Conservation (phyloP, 1,140 invertebrate species). For the Drosophila pandora region DNA sequence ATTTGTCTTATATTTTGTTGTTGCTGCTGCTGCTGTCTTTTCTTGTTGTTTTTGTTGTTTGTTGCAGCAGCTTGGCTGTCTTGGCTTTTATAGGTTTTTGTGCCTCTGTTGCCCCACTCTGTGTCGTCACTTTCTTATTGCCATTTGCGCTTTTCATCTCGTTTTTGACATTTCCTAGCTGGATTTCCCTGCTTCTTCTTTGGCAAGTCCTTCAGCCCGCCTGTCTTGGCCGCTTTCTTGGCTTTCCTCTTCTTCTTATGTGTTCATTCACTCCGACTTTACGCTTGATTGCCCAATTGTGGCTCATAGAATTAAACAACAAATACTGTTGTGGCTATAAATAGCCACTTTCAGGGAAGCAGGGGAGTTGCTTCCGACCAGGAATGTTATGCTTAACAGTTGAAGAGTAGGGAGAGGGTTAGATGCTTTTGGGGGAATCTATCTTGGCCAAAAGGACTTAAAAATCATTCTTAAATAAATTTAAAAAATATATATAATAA, state of each 20-base stretch:
- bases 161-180: conserved; percentile 23
- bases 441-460: no score
- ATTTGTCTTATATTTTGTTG: conserved; percentile 73
- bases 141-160: conserved; percentile 41
- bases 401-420: no score
- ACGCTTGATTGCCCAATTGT: conserved; percentile 73
- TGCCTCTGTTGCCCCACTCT: conserved; percentile 22
- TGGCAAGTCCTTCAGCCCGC: conserved; percentile 21
- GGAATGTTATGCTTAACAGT: no score
- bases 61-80: conserved; percentile 24
- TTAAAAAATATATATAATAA: no score
- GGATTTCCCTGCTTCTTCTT: conserved; percentile 1
- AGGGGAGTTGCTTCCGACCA: neutral
- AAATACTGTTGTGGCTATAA: conserved; percentile 26
- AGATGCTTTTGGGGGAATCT: no score
- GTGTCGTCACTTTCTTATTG: conserved; percentile 45
- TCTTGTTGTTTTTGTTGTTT: conserved; percentile 44
- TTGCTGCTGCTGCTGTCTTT: neutral
- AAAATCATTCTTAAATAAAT: no score
- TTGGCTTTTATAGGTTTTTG: conserved; percentile 63
- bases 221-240: neutral
- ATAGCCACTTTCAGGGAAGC: conserved; percentile 55
- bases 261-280: conserved; percentile 65
- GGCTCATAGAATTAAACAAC: conserved; percentile 62
- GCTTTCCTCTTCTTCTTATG: conserved; percentile 16